Evolutionary conservation across 1,140 invertebrate species (phyloP).

Genomic region (Cotesia vestalis): DNA sequence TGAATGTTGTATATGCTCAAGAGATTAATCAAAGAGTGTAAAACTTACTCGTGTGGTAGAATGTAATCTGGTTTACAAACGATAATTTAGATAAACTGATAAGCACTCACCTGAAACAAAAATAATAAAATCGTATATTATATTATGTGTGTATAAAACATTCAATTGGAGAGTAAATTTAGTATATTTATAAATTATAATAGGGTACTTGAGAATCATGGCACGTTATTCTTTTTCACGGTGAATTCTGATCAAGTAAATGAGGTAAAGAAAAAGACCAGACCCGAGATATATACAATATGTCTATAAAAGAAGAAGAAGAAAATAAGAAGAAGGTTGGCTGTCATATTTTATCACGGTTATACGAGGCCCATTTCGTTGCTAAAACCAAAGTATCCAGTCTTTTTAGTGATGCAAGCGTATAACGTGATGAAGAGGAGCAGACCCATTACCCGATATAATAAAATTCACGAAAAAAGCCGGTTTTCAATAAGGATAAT

Average conservation of each 20-base stretch:
- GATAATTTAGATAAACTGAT: constrained; percentile 8
- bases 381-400: constrained; percentile 28
- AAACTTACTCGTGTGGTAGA: not conserved
- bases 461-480: constrained; percentile 53
- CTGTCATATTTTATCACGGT: constrained; percentile 53
- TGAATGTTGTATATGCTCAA: not conserved
- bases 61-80: not conserved
- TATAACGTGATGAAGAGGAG: constrained; percentile 46
- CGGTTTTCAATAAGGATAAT: constrained; percentile 38
- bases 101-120: constrained; percentile 52
- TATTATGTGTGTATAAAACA: not conserved
- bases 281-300: too few species aligned
- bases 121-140: constrained; percentile 19
- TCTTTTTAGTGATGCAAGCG: constrained; percentile 48
- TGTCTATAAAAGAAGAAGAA: constrained; percentile 3
- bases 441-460: constrained; percentile 51
- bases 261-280: not conserved
- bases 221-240: not conserved
- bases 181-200: constrained; percentile 2
- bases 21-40: too few species aligned
- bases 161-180: constrained; percentile 14
- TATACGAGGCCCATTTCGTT: constrained; percentile 38
- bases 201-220: constrained; percentile 4
- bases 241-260: constrained; percentile 10
- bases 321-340: constrained; percentile 23